Base-by-base conservation (phyloP, 1,140 invertebrate species). In the Drosophila pandora region DNA sequence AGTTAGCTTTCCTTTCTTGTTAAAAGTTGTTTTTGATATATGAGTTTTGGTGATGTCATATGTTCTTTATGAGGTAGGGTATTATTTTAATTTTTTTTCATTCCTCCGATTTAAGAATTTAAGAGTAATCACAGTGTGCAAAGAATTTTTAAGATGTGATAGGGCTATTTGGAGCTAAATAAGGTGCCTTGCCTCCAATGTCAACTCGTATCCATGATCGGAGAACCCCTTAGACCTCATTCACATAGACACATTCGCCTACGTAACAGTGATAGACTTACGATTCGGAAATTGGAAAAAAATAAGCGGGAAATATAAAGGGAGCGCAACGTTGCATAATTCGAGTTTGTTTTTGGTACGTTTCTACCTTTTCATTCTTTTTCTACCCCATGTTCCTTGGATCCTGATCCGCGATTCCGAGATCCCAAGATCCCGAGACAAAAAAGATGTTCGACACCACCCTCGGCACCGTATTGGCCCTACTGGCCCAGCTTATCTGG, bases 381-480 rank as follows among this genome's bases (percentile, higher is more conserved):
- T 54, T 55, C 43, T 55, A 34, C n/a, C 3, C 30, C 17, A 30
- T 56, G 30, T 13, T 30, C 21, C 28, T n/a, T 52, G 8, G 17
- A 23, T 21, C 2, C 30, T 62, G 41, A 25, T 49, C 8, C 23
- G 9, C 9, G 13, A n/a, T n/a, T 13, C n/a, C 30, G 47, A 50
- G n/a, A 4, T 39, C 41, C 34, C 13, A 43, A 10, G 12, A 9
- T 34, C 17, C 17, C 17, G 3, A 17, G 17, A 0, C 41, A 28
- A 12, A n/a, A 6, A 57, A 37, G 12, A 87, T 87, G 82, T 88
- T 87, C 23, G 74, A 88, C 8, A 87, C 82, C 8, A 57, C 78
- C 9, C 21, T 87, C 41, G 82, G 74, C 8, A 52, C 61, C 0
- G n/a, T 62, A 3, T 43, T 87, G 9, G 23, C 69, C 12, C 65